A percentile compares a stretch with the other conserved stretches of the same genome.
phyloP scores from a whole-genome alignment of 2,113 vertebrate genomes.

The Brachyistius frenatus region DNA sequence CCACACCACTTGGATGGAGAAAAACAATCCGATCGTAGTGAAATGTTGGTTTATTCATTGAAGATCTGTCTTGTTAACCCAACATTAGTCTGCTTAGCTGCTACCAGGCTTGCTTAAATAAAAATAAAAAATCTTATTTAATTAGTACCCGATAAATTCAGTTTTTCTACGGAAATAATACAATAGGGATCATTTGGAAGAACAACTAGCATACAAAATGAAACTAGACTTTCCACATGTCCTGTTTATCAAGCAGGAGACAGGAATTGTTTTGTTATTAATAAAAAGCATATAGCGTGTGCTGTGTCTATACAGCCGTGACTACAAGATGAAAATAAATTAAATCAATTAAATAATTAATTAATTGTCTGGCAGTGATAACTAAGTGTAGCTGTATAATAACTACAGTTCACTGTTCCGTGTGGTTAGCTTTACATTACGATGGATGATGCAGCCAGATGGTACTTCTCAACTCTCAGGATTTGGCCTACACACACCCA shows the following conservation, averaged over 20 bases:
- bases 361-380: constrained; percentile 27
- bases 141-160: not conserved
- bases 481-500: constrained; percentile 17
- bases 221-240: not conserved
- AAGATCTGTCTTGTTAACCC: not conserved
- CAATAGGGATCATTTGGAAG: not conserved
- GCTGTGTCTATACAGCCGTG: constrained; percentile 23
- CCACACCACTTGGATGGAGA: not conserved
- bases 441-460: constrained; percentile 59
- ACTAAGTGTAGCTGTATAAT: constrained; percentile 49
- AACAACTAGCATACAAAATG: not conserved
- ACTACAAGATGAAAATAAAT: constrained; percentile 36
- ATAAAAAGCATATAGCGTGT: constrained; percentile 19
- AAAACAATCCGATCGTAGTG: not conserved
- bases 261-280: constrained; percentile 47
- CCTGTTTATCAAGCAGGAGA: constrained; percentile 44
- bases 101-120: not conserved
- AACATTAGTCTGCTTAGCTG: not conserved
- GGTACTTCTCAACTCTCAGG: constrained; percentile 56
- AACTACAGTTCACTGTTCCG: constrained; percentile 55
- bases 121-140: not conserved
- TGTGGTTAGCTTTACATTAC: constrained; percentile 57
- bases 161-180: constrained; percentile 4
- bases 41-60: not conserved
- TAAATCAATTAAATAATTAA: constrained; percentile 35